A percentile compares a stretch with the other conserved stretches of the same genome.
phyloP scores from a whole-genome alignment of 2,113 vertebrate genomes.

The Bos indicus region DNA sequence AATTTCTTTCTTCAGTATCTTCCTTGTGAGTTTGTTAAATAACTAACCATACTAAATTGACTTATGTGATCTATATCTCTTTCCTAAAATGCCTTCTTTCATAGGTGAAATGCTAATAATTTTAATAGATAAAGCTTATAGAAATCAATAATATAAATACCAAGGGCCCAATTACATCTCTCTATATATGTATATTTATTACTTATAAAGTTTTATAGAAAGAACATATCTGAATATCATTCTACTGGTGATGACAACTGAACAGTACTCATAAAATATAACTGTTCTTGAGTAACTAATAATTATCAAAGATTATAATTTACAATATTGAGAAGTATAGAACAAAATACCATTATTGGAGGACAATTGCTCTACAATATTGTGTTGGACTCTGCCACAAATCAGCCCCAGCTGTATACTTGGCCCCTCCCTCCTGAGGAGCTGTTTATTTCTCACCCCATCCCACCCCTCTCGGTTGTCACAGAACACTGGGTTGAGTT shows the following conservation, averaged over 20 bases:
- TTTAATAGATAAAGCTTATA: constrained; percentile 12
- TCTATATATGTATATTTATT: not conserved
- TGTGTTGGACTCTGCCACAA: not conserved
- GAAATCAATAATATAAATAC: constrained; percentile 38
- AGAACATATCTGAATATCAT: not conserved
- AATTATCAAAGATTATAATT: not conserved
- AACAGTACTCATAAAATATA: not conserved
- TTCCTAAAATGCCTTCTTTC: not conserved
- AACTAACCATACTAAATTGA: not conserved
- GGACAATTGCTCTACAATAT: not conserved
- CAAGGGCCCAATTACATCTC: not conserved
- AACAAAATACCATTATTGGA: not conserved
- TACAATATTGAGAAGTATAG: not conserved
- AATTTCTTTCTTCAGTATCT: not conserved
- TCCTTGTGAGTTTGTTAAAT: not conserved
- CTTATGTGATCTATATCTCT: not conserved
- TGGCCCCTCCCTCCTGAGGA: not conserved
- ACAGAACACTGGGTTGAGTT: not conserved
- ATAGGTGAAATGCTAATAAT: not conserved
- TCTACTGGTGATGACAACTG: not conserved
- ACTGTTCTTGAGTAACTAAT: not conserved
- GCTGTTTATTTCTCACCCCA: not conserved
- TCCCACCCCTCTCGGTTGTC: not conserved
- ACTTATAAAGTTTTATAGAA: not conserved
- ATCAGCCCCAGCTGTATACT: not conserved